Evolutionary conservation across 1,140 invertebrate species (phyloP), one percentile per base, ranked within the genome.

Genomic region (Zelostemma sp.): DNA sequence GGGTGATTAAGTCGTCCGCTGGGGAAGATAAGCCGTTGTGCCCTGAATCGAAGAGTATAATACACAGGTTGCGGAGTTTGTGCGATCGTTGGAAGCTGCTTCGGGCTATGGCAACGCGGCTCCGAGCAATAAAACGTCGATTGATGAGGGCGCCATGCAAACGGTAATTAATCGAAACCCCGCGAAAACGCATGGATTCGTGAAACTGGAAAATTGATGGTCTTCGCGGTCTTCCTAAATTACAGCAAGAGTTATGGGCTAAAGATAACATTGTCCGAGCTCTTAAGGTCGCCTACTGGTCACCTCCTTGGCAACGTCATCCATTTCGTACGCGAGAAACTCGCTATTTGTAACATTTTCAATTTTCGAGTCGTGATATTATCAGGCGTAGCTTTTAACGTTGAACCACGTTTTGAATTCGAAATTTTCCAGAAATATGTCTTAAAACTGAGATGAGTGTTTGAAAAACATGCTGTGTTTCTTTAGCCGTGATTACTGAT

Each of bases 11-110:
- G 69, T 72, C 69, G 56, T 65, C 70, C 65, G 61, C 58, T 62
- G 63, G 69, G 64, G 64, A 72, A 72, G 64, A 72, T 72, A 68
- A 72, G 69, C 64, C 69, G 63, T 72, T 72, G 62, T 66, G 63
- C 55, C 63, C 63, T 58, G 69, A 72, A 72, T 67, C 69, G 69
- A 67, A 64, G 69, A 61, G 68, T 64, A 72, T 67, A 68, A 72
- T 72, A 61, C 63, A 49, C 56, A 53, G 41, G 66, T 72, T 67
- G 69, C n/a, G 69, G 64, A 64, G 59, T 59, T 41, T 56, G 68
- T 62, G 45, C 68, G 68, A 62, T 71, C 68, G 68, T 67, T 67
- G 19, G 49, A 51, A 62, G 54, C 54, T 40, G 62, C 62, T 59
- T 21, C 59, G 54, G 62, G 62, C 61, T 62, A 62, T 55, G 46